Base-by-base conservation (phyloP, 2,888 invertebrate species). In the Drosophila macrothrix region DNA sequence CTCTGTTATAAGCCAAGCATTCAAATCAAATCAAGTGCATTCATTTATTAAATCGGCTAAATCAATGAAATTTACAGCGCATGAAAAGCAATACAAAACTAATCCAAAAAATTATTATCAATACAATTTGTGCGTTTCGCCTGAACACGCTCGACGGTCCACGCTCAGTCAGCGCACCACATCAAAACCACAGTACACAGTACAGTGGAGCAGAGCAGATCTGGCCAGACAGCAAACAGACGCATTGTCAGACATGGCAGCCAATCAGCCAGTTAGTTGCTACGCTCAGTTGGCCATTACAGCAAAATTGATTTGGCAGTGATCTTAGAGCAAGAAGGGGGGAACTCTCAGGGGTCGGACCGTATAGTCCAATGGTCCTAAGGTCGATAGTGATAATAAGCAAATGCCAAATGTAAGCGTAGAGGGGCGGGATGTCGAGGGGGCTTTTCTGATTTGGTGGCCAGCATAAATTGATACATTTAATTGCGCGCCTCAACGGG, bases 11-110 rank as follows among this genome's bases (percentile, higher is more conserved):
- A 67, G 60, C 66, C 68, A 78, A 76, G 83, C 86, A 70, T 83
- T 86, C 76, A 83, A 86, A 88, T 74, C 61, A 73, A 81, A 46
- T 67, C 84, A 80, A 89, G 79, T 86, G 84, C 87, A 85, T 85
- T 81, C 77, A 87, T 82, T 85, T 87, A 85, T 80, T 76, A 75
- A 76, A 76, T 76, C 77, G 79, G 75, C 0, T 35, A 35, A n/a
- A 83, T 84, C 88, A 88, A 80, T 78, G 60, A 68, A 73, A 78
- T 85, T 80, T 76, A 79, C 73, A 64, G 67, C 52, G 64, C 75
- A 75, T 69, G 67, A 64, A 55, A 73, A 71, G 65, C 69, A 69
- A 66, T 63, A 52, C 71, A 70, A 74, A 73, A 69, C 35, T 72
- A 10, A 58, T 2, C 39, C 73, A 60, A 65, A 43, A 78, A 78